Percentiles rank a stretch among this genome's conserved stretches.
Conservation (phyloP, 2,113 vertebrate genomes). For the Agapornis roseicollis region DNA sequence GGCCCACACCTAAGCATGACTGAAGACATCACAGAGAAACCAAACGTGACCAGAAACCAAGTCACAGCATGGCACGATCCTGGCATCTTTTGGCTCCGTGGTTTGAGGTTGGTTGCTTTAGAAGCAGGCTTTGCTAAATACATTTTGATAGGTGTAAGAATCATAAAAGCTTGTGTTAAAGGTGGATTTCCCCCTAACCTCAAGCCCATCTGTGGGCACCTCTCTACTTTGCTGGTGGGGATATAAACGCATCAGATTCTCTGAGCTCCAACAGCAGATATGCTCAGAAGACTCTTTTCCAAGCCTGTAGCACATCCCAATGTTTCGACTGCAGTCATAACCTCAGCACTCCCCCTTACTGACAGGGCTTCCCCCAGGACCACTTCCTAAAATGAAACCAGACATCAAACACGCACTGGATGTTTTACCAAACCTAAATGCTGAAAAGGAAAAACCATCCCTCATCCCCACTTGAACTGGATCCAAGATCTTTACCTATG, state of each 20-base stretch:
- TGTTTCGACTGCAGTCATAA: neutral
- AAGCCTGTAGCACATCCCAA: neutral
- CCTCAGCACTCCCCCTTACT: neutral
- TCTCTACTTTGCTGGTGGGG: neutral
- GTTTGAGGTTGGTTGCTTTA: neutral
- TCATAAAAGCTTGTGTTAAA: neutral
- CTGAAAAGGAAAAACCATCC: neutral
- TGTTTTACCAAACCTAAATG: neutral
- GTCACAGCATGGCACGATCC: neutral
- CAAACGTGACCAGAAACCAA: neutral
- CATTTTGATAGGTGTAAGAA: neutral
- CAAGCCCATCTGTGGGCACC: neutral
- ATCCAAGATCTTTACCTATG: neutral
- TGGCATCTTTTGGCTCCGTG: neutral
- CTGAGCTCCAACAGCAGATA: neutral
- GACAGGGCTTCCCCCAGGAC: neutral
- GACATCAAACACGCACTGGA: neutral
- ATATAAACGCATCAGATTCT: neutral
- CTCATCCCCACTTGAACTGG: neutral
- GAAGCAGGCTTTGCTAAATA: neutral
- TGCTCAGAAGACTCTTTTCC: neutral
- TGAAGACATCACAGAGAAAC: neutral
- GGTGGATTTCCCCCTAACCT: neutral
- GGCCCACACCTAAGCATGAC: fast-evolving
- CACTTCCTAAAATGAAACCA: neutral